Evolutionary conservation across 1,140 invertebrate species (phyloP).

Genomic region (Hydropsyche tenuis): DNA sequence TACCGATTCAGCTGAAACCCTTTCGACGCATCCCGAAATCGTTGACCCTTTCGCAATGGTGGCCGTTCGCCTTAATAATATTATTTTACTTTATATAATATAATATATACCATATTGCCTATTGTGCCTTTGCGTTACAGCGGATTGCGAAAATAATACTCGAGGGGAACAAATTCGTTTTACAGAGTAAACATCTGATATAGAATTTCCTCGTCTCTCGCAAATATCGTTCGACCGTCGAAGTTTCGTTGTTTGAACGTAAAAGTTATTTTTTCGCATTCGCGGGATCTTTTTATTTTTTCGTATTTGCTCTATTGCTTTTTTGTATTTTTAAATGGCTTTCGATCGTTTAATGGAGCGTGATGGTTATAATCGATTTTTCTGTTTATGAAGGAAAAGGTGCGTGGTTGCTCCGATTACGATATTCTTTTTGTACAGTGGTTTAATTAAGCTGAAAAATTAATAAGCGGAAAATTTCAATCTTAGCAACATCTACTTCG

Average conservation of each 20-base stretch:
- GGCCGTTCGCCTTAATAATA: no score
- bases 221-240: not conserved
- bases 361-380: not conserved
- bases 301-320: not conserved
- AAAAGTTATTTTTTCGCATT: slow-evolving; percentile 10
- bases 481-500: slow-evolving; percentile 25
- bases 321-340: not conserved
- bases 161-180: no score
- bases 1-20: no score
- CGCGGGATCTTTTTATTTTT: no score
- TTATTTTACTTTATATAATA: no score
- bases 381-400: no score
- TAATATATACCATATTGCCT: no score
- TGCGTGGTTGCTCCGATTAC: not conserved
- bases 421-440: not conserved
- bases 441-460: slow-evolving; percentile 35
- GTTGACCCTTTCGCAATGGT: no score
- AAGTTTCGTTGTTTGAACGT: not conserved
- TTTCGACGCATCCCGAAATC: no score
- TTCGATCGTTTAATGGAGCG: slow-evolving; percentile 1
- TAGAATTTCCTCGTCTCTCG: not conserved
- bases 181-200: slow-evolving; percentile 13
- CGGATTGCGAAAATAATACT: not conserved
- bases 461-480: slow-evolving; percentile 26
- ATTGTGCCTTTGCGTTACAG: not conserved